Conservation (phyloP, 1,140 invertebrate species). For the Papilio glaucus region DNA sequence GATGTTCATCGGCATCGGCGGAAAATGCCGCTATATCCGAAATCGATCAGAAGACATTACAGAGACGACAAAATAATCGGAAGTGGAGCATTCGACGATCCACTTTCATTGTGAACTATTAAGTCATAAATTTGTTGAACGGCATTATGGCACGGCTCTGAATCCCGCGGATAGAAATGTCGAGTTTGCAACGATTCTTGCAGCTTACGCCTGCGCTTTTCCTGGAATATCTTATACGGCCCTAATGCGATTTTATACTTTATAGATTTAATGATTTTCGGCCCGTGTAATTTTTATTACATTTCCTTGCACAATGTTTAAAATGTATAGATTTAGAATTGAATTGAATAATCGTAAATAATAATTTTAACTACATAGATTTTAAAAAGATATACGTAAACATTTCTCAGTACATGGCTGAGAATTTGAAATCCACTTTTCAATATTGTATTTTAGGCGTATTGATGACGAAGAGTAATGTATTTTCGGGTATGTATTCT, state of each 20-base stretch:
- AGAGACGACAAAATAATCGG: constrained; percentile 39
- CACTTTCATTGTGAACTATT: constrained; percentile 49
- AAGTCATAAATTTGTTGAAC: constrained; percentile 60
- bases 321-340: no score
- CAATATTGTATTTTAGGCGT: no score
- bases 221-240: background rate
- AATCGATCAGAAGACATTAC: constrained; percentile 38
- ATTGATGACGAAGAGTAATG: no score
- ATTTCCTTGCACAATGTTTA: background rate
- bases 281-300: background rate
- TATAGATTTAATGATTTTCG: background rate
- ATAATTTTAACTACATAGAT: no score
- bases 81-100: constrained; percentile 44
- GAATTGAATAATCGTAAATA: no score
- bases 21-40: constrained; percentile 36
- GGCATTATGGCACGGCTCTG: constrained; percentile 49
- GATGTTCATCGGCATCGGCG: constrained; percentile 10
- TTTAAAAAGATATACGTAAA: no score
- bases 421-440: no score
- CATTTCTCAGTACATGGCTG: no score
- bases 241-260: constrained; percentile 19
- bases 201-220: constrained; percentile 20
- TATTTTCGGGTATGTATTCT: no score
- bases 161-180: constrained; percentile 41
- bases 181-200: constrained; percentile 25